Evolutionary conservation across 2,888 invertebrate genomes (phyloP), one percentile per base, ranked within the genome.

Genomic region (Willowsia nigromaculata): DNA sequence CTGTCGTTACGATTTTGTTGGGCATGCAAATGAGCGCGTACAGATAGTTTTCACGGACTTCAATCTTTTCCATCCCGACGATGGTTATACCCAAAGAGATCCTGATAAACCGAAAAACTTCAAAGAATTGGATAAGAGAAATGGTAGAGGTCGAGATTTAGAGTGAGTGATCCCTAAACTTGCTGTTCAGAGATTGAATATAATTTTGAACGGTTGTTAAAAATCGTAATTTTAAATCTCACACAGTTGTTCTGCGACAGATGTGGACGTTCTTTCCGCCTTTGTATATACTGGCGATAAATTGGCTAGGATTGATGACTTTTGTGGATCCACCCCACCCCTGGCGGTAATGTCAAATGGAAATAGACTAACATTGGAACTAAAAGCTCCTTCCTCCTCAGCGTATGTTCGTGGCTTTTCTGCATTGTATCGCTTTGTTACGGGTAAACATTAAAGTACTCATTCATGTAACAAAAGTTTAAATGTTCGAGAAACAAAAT

Each of bases 1-100:
- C 93, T 99, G 98, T 94, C 96, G 97, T 93, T 98, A 97, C 94
- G 97, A 98, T 93, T 98, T 99, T 94, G 96, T 96, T 93, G 98
- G 98, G 62, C 95, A 96, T 91, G 96, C 96, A 82, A 96, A 96
- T 92, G 98, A 99, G 94, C 95, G 97, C 93, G 96, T 98, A 92
- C 97, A 97, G 95, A 95, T 98, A 93, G 95, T 96, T 93, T 98
- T 98, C 95, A 96, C 96, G 93, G 97, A 97, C 94, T 97, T 98
- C 94, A 96, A 96, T 94, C 95, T 97, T 91, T 96, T 96, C 93
- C 96, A 96, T 94, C 95, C 96, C 43, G 92, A 93, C 18, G 90
- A 89, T n/a, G 88, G 85, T 2, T 88, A 81, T 22, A 9, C 82
- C 0, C 76, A 40, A 11, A 40, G 82, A 22, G 88, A 88, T 37